These are phyloP conservation scores for Mermis nigrescens DNA, from an alignment of 2,888 invertebrate species.

Conservation along the genomic window DNA sequence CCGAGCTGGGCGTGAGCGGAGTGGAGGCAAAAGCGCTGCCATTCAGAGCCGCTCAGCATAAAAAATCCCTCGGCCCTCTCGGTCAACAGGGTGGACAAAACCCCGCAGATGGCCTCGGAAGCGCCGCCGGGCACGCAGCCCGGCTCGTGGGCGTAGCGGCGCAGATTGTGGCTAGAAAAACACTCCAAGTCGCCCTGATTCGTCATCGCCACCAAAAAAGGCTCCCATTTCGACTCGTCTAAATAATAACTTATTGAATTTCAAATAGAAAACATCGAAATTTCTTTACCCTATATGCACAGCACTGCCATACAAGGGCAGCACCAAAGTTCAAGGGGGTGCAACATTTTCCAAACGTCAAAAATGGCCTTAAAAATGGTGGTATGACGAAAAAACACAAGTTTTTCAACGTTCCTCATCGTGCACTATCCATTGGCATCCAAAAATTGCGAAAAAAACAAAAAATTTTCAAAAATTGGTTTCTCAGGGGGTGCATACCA, in stretches of 20 bases:
- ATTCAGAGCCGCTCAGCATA: constrained; percentile 9
- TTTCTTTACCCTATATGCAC: no score
- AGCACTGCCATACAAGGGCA: no score
- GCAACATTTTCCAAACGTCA: no score
- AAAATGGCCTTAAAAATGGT: no score
- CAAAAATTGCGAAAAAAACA: no score
- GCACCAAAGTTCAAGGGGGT: no score
- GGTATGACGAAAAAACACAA: no score
- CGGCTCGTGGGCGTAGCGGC: constrained; percentile 9
- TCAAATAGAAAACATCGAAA: neutral
- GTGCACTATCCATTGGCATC: no score
- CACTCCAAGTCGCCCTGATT: constrained; percentile 19
- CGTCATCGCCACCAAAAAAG: constrained; percentile 17
- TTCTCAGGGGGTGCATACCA: no score
- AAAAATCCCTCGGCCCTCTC: constrained; percentile 9
- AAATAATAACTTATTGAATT: neutral
- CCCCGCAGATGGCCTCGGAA: neutral
- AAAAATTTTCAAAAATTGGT: no score
- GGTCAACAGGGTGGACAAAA: constrained; percentile 12
- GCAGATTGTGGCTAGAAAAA: constrained; percentile 13
- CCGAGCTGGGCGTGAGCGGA: neutral
- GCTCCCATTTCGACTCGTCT: constrained; percentile 12
- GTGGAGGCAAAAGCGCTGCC: constrained; percentile 13
- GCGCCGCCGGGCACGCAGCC: neutral
- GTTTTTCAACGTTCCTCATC: no score